A percentile compares a stretch with the other conserved stretches of the same genome.
These are phyloP conservation scores for Lathamus discolor DNA, from an alignment of 2,113 vertebrate species.

Conservation along the genomic window DNA sequence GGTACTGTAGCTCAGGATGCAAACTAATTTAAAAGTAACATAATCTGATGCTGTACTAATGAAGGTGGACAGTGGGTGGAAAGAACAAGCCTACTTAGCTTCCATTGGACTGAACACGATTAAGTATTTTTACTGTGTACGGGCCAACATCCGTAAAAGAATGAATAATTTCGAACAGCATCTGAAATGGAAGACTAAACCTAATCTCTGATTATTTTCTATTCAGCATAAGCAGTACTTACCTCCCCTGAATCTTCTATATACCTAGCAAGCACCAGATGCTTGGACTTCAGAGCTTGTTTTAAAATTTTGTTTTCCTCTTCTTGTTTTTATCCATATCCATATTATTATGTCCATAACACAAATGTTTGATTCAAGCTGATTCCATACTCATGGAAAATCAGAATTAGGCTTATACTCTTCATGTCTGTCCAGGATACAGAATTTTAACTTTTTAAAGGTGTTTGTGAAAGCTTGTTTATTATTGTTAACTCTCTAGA, in stretches of 20 bases:
- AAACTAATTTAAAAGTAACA: background rate
- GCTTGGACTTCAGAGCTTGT: background rate
- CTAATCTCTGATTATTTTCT: background rate
- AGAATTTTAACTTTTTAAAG: background rate
- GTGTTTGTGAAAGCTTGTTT: background rate
- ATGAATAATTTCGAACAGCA: background rate
- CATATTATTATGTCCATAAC: background rate
- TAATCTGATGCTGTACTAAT: background rate
- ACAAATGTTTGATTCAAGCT: background rate
- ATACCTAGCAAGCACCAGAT: background rate
- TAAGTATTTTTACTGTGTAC: background rate
- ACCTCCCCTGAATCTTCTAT: background rate
- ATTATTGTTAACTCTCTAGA: background rate
- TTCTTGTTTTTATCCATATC: background rate
- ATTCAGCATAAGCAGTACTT: background rate
- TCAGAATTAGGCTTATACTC: background rate
- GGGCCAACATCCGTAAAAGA: background rate
- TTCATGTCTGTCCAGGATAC: background rate
- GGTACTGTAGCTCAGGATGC: rapidly evolving
- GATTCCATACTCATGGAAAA: background rate
- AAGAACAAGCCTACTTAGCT: background rate
- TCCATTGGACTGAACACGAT: background rate
- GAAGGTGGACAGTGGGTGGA: background rate
- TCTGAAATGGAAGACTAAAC: background rate
- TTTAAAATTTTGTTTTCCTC: background rate